Base-by-base conservation (phyloP, 2,888 invertebrate species). In the Gerris lacustris region DNA sequence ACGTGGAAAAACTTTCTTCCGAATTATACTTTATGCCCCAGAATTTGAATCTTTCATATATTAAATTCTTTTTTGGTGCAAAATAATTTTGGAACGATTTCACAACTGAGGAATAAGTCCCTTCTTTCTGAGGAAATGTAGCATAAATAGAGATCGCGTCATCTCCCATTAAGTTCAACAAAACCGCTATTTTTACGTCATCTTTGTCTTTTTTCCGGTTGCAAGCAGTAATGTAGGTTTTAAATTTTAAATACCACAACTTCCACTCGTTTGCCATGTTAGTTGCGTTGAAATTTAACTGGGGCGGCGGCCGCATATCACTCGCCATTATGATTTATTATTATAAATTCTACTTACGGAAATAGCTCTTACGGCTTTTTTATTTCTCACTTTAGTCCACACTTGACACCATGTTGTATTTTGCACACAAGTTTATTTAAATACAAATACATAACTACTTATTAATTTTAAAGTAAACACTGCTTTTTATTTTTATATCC, bases 11-110 rank as follows among this genome's bases (percentile, higher is more conserved):
- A n/a, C n/a, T 15, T n/a, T 70, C 15, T 7, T 11, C 47, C 47
- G 6, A 6, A 7, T 6, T 47, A 6, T 11, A 47, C 11, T 11
- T 47, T 6, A 47, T 6, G 11, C 47, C 11, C 6, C 11, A 7
- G 31, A 70, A 70, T 47, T 67, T 70, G 62, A 43, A 70, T 2
- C 70, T 43, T 31, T 70, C 70, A 43, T 70, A 43, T 2, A 70
- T 67, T 5, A 55, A 31, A 18, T 70, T 70, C 45, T 44, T 67
- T 18, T 64, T 45, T 18, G 70, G 70, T 5, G 64, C 7, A 43
- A 70, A 70, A 44, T 66, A 64, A 17, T 6, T 64, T 15, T 69
- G n/a, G 15, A 55, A 69, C 63, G 55, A 44, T 6, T 11, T 44
- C 6, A 63, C 17, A 5, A 18, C 6, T 6, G 6, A 44, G 15